Evolutionary conservation across 2,113 vertebrate genomes (phyloP), one percentile per base, ranked within the genome.

Genomic region (Tauraco erythrolophus): DNA sequence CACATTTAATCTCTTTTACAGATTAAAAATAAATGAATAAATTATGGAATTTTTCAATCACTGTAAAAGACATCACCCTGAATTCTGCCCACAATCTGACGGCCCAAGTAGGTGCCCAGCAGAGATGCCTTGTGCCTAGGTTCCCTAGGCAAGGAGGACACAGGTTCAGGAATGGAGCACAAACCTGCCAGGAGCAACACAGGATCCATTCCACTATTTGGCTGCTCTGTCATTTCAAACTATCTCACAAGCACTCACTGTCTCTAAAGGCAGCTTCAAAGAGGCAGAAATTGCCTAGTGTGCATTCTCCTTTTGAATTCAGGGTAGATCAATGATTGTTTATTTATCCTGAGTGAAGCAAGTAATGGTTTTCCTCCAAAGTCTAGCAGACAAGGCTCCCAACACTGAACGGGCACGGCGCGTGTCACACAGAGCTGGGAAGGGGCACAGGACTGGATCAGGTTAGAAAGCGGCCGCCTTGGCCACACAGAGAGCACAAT

Each of bases 61-160:
- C 15, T 69, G 15, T 41, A 89, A 89, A 96, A 95, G 88, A 88
- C 77, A 88, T 33, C 45, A 75, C 31, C 72, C 78, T 89, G 93
- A 97, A 97, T 96, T 92, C 78, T 95, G 84, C 86, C 76, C 94
- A 92, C 68, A 96, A 79, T 80, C 64, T 89, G 83, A 91, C 71
- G 76, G 77, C 64, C 87, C 4, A 7, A 97, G 93, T 23, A 18
- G 50, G 54, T 87, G 72, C 72, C 71, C 10, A 0, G 72, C 81
- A 86, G 76, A 94, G 75, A 80, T 56, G 66, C 50, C 48, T 81
- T 64, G 16, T 88, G 68, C 80, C 61, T 94, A 22, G 4, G 93
- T 97, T 97, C 87, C 96, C 97, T 95, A 96, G 82, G 89, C 88
- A 97, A 97, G 72, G 6, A 93, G 92, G 72, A 81, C 62, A 92